Base-by-base conservation (phyloP, 2,888 invertebrate species). In the Mythimna lalbum region DNA sequence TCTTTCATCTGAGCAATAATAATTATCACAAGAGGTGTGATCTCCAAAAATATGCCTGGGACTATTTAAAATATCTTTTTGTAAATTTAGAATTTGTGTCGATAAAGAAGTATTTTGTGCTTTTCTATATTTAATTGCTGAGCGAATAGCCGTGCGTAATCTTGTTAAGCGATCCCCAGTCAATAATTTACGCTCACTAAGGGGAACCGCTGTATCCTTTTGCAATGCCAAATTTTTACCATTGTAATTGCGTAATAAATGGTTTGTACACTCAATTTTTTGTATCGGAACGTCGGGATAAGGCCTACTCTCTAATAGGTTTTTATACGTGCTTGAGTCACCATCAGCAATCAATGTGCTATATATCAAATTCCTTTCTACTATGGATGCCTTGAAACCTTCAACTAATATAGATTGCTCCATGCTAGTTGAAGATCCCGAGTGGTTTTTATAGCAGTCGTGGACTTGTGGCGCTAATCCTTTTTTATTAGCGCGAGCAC, bases 31-130 rank as follows among this genome's bases (percentile, higher is more conserved):
- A 1, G 36, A 52, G 17, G 36, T 52, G 36, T 63, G 23, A 19
- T 63, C 52, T 52, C 33, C 63, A 63, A 63, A 63, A 52, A 52
- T 63, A 63, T 63, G 23, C 19, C 36, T 1, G 23, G 52, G 52
- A 63, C 63, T 63, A 52, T 63, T 63, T 52, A 52, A 52, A 36
- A 63, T 52, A 19, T 63, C 63, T 52, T 19, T 63, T 52, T 52
- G 36, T 1, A 52, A 52, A 36, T 63, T 36, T 4, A 23, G 17
- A 12, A 63, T 62, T 33, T 50, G 50, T 33, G 21, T 50, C 10
- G 50, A n/a, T 21, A 62, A 4, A 4, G 47, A 47, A 31, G 12
- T 50, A 62, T 2, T 62, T 50, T 52, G 17, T 36, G 52, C 33
- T 36, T 63, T 63, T 4, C 63, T 36, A 36, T 23, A 52, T 23